phyloP scores from a whole-genome alignment of 2,113 vertebrate species.

The Thryonomys swinderianus region DNA sequence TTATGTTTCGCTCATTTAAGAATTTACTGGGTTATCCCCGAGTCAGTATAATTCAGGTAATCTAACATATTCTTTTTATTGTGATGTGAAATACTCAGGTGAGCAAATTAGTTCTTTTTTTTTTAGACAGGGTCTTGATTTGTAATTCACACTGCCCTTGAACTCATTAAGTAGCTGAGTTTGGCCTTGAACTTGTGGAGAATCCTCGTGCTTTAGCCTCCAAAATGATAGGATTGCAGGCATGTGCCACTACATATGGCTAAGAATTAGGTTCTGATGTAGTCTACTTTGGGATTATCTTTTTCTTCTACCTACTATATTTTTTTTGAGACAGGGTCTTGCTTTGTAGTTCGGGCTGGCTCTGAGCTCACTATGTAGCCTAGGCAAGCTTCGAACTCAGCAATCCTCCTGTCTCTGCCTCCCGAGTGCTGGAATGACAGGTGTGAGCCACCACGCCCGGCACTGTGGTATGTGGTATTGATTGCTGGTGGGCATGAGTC shows the following conservation, averaged over 20 bases:
- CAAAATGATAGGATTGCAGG: background rate
- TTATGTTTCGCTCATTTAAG: slow-evolving; percentile 92
- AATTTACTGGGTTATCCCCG: slow-evolving; percentile 94
- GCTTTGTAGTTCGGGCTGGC: too few species aligned
- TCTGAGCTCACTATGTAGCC: too few species aligned
- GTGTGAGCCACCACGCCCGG: too few species aligned
- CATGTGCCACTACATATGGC: background rate
- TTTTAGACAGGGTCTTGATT: background rate
- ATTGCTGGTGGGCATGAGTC: too few species aligned
- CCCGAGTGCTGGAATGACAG: too few species aligned
- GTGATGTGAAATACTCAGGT: background rate
- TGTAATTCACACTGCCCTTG: background rate
- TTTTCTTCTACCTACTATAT: background rate
- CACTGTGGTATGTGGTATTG: too few species aligned
- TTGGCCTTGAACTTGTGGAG: background rate
- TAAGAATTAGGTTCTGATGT: background rate
- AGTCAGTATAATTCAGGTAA: slow-evolving; percentile 95
- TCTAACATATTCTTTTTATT: accelerated
- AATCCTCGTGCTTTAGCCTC: background rate
- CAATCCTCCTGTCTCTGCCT: too few species aligned
- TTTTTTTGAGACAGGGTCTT: too few species aligned
- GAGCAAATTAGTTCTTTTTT: background rate
- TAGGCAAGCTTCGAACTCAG: too few species aligned
- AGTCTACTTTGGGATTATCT: background rate
- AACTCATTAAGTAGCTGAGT: background rate